Percentiles rank a stretch among this genome's conserved stretches.
Evolutionary conservation across 2,888 invertebrate species (phyloP).

Genomic region (Octodonta nipae): DNA sequence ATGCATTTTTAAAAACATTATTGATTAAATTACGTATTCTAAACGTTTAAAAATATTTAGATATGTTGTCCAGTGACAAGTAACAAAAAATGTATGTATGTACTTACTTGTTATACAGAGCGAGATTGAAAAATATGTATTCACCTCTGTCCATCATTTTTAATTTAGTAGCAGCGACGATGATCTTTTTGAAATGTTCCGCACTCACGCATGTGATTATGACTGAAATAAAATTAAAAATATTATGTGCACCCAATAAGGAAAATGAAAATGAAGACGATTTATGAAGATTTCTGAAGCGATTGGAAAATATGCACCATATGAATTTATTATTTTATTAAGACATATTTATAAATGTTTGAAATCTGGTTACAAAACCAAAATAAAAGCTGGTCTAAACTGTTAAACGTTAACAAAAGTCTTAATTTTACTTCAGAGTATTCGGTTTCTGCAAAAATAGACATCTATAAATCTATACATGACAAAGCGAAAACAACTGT

Average conservation of each 20-base stretch:
- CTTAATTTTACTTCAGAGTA: too few species aligned
- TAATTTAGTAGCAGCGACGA: slow-evolving; percentile 85
- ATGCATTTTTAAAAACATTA: background rate
- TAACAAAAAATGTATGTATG: background rate
- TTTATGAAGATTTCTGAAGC: background rate
- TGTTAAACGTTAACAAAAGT: too few species aligned
- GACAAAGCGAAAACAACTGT: too few species aligned
- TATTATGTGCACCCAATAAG: background rate
- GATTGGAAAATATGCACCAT: too few species aligned
- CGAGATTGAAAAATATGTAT: slow-evolving; percentile 96
- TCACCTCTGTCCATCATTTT: slow-evolving; percentile 93
- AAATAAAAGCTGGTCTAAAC: too few species aligned
- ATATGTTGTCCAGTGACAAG: background rate
- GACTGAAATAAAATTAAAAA: slow-evolving; percentile 48
- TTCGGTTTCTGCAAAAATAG: too few species aligned
- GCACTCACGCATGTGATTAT: slow-evolving; percentile 89
- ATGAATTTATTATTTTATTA: too few species aligned
- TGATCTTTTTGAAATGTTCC: slow-evolving; percentile 75
- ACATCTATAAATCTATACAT: too few species aligned
- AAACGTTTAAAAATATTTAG: background rate
- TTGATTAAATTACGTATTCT: background rate
- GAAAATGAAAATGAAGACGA: background rate
- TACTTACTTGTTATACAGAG: slow-evolving; percentile 85
- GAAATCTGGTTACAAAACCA: too few species aligned
- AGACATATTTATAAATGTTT: too few species aligned